Base-by-base conservation (phyloP, 2,888 invertebrate genomes). In the Agriopis aurantiaria region DNA sequence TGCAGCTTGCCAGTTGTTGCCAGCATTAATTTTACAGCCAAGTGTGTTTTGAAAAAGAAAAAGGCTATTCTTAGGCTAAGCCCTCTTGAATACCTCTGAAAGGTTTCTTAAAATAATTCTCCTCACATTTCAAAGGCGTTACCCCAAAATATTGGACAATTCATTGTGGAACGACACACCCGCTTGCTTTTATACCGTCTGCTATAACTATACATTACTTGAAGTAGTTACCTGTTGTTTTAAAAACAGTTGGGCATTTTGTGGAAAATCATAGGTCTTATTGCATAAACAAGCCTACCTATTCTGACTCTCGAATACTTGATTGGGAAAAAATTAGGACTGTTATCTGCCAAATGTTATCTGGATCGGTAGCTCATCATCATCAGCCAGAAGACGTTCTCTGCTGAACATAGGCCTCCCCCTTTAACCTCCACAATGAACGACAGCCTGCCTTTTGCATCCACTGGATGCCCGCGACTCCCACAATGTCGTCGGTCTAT, bases 201-300 rank as follows among this genome's bases (percentile, higher is more conserved):
- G 8, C 41, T 14, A 17, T 57, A 57, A 40, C 40, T 55, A 40
- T 40, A 23, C 17, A 23, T 23, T 23, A 23, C 40, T 40, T 40
- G 55, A n/a, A 40, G 40, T n/a, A 6, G 23, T 55, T n/a, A 55
- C 55, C 55, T 55, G 55, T 55, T 40, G 40, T 55, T 55, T 40
- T n/a, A 41, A 55, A 55, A 40, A 55, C 40, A 23, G 9, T 52
- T 23, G 53, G 12, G 33, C 33, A 40, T 55, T 40, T 55, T 40
- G 53, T n/a, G n/a, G 40, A 55, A 40, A 10, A 3, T 3, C 8
- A 40, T 40, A 8, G 55, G 7, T 0, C 33, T 33, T 40, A n/a
- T 8, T 55, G 11, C 8, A 40, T 12, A 3, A n/a, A 52, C 48
- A 48, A n/a, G 46, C 11, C 46, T 33, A 33, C 43, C 43, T 8